Evolutionary conservation across 64 coral and sea anemone species (phyloP).

Genomic region (Acropora tenuis): DNA sequence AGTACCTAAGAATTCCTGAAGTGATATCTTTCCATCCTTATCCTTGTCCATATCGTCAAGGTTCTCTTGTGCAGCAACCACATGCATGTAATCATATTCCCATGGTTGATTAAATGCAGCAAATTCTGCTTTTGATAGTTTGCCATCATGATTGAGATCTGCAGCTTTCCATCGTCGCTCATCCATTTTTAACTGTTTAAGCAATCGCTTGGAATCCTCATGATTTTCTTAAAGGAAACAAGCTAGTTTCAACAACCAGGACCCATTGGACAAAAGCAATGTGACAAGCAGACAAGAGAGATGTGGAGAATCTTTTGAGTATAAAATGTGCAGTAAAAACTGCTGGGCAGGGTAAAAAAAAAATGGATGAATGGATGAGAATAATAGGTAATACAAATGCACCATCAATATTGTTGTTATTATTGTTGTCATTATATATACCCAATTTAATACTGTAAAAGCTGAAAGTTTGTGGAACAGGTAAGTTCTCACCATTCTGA

Average conservation of each 20-base stretch:
- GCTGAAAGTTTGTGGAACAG: too few species aligned
- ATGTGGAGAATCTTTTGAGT: background rate
- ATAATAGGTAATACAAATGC: too few species aligned
- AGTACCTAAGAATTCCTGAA: conserved; percentile 82
- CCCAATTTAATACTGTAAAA: too few species aligned
- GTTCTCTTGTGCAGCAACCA: conserved; percentile 69
- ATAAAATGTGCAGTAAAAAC: too few species aligned
- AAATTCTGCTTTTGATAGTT: conserved; percentile 57
- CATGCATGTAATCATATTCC: conserved; percentile 80
- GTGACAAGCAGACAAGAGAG: background rate
- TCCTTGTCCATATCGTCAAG: conserved; percentile 79
- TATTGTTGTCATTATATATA: too few species aligned
- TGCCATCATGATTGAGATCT: conserved; percentile 66
- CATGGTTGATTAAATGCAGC: conserved; percentile 43
- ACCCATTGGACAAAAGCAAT: too few species aligned
- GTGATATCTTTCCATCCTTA: conserved; percentile 83
- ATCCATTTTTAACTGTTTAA: conserved; percentile 26
- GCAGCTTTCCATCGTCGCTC: conserved; percentile 55
- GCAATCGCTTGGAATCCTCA: conserved; percentile 11
- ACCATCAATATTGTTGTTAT: too few species aligned
- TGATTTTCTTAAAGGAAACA: background rate
- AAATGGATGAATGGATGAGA: too few species aligned
- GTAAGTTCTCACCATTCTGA: too few species aligned
- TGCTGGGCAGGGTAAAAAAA: too few species aligned
- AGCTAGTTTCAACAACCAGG: too few species aligned